A percentile compares a stretch with the other conserved stretches of the same genome.
Conservation (phyloP, 2,113 vertebrate species). For the Thamnaconus septentrionalis region DNA sequence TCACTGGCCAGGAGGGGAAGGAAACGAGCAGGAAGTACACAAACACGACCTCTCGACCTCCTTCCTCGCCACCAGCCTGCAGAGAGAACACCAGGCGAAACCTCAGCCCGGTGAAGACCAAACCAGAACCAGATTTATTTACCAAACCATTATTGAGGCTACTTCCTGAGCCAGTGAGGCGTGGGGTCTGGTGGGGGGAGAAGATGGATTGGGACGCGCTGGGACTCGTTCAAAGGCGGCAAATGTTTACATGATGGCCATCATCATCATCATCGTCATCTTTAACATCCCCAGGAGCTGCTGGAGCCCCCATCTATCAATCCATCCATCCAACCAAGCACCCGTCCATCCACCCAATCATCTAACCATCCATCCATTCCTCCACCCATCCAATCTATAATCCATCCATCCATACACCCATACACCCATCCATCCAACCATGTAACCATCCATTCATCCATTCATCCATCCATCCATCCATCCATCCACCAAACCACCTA, state of each 20-base stretch:
- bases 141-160: slow-evolving; percentile 47
- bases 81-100: slow-evolving; percentile 17
- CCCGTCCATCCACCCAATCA: no score
- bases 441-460: no score
- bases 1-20: slow-evolving; percentile 10
- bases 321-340: no score
- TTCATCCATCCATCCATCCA: no score
- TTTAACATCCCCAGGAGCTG: slow-evolving; percentile 51
- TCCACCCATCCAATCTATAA: no score
- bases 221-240: slow-evolving; percentile 58
- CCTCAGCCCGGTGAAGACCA: slow-evolving; percentile 29
- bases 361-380: no score
- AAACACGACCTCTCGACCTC: slow-evolving; percentile 46
- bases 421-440: no score
- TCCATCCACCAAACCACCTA: no score
- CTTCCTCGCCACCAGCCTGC: slow-evolving; percentile 9
- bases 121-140: slow-evolving; percentile 27
- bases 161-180: slow-evolving; percentile 33
- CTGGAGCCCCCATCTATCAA: slow-evolving; percentile 40
- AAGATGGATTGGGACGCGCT: slow-evolving; percentile 57
- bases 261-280: slow-evolving; percentile 40
- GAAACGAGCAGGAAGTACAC: slow-evolving; percentile 53
- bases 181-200: not conserved
- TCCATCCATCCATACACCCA: no score
- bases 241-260: slow-evolving; percentile 71